These are phyloP conservation scores for Eupithecia tripunctaria DNA, from an alignment of 2,888 invertebrate species.

Conservation along the genomic window DNA sequence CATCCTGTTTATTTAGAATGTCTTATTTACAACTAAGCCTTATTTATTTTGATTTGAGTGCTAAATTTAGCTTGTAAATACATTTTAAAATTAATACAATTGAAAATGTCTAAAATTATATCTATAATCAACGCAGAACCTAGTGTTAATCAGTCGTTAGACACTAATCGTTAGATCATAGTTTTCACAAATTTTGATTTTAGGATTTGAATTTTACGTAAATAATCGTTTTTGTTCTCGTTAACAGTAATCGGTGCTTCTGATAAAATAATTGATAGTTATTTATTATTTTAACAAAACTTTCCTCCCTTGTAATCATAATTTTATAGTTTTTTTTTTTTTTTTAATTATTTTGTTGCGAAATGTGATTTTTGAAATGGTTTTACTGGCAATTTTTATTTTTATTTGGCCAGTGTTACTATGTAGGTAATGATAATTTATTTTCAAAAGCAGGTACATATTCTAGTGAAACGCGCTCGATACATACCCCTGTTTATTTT, in stretches of 20 bases:
- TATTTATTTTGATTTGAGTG: not conserved
- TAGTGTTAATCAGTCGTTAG: not conserved
- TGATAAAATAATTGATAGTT: not conserved
- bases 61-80: not conserved
- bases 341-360: not conserved
- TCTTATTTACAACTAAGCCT: not conserved
- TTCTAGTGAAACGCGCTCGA: slow-evolving; percentile 81
- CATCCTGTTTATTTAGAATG: slow-evolving; percentile 17
- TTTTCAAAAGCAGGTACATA: slow-evolving; percentile 73
- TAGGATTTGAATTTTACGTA: not conserved
- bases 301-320: not conserved
- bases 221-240: not conserved
- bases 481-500: slow-evolving; percentile 83
- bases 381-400: slow-evolving; percentile 63
- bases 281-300: not conserved
- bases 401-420: slow-evolving; percentile 76
- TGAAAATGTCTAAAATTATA: not conserved
- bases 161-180: slow-evolving; percentile 8
- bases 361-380: not conserved
- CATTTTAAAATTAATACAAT: not conserved
- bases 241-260: not conserved
- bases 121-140: not conserved
- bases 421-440: slow-evolving; percentile 64
- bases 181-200: not conserved
- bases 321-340: not conserved